These are phyloP conservation scores for Uria lomvia DNA, from an alignment of 2,113 vertebrate species.

Conservation along the genomic window DNA sequence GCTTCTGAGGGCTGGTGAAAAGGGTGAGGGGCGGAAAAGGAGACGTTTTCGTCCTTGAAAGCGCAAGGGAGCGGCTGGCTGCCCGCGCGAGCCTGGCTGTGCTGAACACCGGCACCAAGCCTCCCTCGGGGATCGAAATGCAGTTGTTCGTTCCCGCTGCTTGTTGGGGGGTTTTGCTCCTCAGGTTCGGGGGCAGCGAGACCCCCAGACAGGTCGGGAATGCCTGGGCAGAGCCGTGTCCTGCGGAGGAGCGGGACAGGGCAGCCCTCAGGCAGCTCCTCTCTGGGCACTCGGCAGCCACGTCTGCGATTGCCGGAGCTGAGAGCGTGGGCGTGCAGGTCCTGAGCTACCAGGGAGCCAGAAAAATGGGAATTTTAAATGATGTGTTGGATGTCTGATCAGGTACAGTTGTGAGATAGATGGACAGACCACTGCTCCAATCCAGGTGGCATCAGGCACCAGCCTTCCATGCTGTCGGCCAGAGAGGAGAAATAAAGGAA, in stretches of 20 bases:
- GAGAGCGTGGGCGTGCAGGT: neutral
- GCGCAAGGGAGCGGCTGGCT: neutral
- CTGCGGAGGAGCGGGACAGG: neutral
- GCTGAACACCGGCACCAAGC: neutral
- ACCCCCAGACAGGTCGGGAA: neutral
- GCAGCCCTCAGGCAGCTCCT: neutral
- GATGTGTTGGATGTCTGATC: neutral
- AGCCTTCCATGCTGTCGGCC: neutral
- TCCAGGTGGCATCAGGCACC: neutral
- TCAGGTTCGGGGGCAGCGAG: neutral
- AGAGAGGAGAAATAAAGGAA: neutral
- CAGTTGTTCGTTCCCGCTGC: neutral
- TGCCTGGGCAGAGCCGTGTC: neutral
- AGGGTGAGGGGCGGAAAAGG: neutral
- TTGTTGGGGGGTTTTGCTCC: neutral
- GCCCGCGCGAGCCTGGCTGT: neutral
- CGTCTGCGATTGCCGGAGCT: neutral
- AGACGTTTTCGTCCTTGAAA: neutral
- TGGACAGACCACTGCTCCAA: fast-evolving
- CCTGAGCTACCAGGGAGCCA: neutral
- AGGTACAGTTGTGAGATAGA: neutral
- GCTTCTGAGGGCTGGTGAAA: neutral
- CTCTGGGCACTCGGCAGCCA: neutral
- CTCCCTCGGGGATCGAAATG: neutral
- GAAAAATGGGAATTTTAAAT: neutral